Conservation (phyloP, 2,113 vertebrate species). For the Salvelinus namaycush region DNA sequence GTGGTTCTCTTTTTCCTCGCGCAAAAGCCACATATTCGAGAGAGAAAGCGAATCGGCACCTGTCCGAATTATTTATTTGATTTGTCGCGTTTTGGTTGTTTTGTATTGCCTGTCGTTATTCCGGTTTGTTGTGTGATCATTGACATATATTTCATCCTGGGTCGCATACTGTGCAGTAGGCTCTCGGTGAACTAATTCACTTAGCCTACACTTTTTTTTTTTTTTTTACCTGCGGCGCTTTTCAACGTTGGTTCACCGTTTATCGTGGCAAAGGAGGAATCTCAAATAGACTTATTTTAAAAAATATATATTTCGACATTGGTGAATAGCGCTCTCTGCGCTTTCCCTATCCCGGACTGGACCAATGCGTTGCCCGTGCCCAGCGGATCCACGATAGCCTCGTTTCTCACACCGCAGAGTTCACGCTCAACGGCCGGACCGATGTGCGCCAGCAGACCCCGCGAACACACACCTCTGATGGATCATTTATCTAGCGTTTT, state of each 20-base stretch:
- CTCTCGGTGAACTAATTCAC: too few species aligned
- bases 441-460: conserved; percentile 41
- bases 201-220: too few species aligned
- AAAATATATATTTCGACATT: conserved; percentile 7
- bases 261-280: not conserved
- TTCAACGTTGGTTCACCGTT: not conserved
- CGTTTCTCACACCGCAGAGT: conserved; percentile 5
- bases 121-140: too few species aligned
- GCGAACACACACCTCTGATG: conserved; percentile 37
- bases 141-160: too few species aligned
- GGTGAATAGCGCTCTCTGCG: not conserved
- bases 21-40: conserved; percentile 41
- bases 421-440: conserved; percentile 26
- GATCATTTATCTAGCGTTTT: not conserved
- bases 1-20: conserved; percentile 65
- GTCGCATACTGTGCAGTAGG: too few species aligned
- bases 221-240: not conserved
- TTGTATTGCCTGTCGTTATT: too few species aligned
- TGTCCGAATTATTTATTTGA: conserved; percentile 58
- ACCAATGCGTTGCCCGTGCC: not conserved
- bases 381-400: conserved; percentile 22
- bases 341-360: conserved; percentile 5
- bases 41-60: conserved; percentile 71
- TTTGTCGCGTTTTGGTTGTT: conserved; percentile 16
- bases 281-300: too few species aligned